Evolutionary conservation across 2,888 invertebrate species (phyloP).

Genomic region (Oscheius onirici): DNA sequence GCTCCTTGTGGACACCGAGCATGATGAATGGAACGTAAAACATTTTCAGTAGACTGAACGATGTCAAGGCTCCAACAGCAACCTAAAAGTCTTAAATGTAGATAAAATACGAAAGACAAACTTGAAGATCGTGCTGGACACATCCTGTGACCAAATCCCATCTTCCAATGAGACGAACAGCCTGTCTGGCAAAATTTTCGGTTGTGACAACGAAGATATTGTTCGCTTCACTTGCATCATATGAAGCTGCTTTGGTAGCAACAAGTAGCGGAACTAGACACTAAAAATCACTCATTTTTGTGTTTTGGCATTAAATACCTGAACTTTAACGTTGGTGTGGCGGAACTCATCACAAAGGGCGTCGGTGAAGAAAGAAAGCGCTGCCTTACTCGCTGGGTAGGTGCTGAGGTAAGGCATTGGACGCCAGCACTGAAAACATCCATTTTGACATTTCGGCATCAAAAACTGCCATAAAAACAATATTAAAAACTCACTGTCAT

Average conservation of each 20-base stretch:
- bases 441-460: neutral
- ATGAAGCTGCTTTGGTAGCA: conserved; percentile 70
- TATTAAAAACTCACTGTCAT: conserved; percentile 58
- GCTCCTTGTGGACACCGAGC: conserved; percentile 67
- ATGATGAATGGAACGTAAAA: conserved; percentile 68
- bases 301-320: conserved; percentile 49
- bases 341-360: conserved; percentile 66
- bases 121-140: conserved; percentile 68
- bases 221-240: conserved; percentile 66
- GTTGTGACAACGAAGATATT: conserved; percentile 67
- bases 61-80: conserved; percentile 62
- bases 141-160: conserved; percentile 67
- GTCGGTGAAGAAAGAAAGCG: conserved; percentile 67
- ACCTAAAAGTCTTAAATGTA: conserved; percentile 45
- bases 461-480: neutral
- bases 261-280: conserved; percentile 69
- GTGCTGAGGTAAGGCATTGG: conserved; percentile 69
- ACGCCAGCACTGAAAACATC: conserved; percentile 64
- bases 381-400: conserved; percentile 70
- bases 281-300: too few species aligned
- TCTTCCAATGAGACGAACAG: conserved; percentile 64
- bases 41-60: conserved; percentile 66
- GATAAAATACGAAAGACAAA: neutral
- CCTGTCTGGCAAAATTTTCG: conserved; percentile 65
- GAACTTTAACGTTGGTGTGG: conserved; percentile 62